A percentile compares a stretch with the other conserved stretches of the same genome.
phyloP scores from a whole-genome alignment of 2,888 invertebrate species.

The Octodonta nipae region DNA sequence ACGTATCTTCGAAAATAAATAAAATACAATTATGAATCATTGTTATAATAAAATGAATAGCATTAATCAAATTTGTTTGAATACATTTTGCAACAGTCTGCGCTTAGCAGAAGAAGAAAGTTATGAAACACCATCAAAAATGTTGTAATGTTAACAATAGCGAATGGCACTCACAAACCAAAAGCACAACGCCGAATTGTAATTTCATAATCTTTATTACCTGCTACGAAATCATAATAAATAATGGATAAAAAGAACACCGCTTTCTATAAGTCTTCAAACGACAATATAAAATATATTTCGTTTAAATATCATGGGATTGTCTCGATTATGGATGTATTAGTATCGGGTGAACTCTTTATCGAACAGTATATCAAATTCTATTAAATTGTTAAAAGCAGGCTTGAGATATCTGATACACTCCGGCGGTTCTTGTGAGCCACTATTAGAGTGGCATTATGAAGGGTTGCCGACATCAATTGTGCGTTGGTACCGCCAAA shows the following conservation, averaged over 20 bases:
- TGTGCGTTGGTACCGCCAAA: too few relatives aligned
- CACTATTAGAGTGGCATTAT: neutral
- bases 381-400: slow-evolving; percentile 20
- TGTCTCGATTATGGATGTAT: slow-evolving; percentile 14
- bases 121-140: too few relatives aligned
- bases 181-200: too few relatives aligned
- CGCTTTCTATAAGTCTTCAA: slow-evolving; percentile 17
- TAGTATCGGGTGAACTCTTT: slow-evolving; percentile 20
- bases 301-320: slow-evolving; percentile 10
- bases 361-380: slow-evolving; percentile 22
- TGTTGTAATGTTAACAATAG: too few relatives aligned
- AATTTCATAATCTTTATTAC: slow-evolving; percentile 6
- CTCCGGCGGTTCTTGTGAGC: slow-evolving; percentile 15
- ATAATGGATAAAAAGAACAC: slow-evolving; percentile 12
- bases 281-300: slow-evolving; percentile 13
- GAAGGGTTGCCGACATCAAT: slow-evolving; percentile 3
- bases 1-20: too few relatives aligned
- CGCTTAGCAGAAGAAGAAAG: too few relatives aligned
- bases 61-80: too few relatives aligned
- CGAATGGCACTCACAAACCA: too few relatives aligned
- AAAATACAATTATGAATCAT: too few relatives aligned
- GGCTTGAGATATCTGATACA: slow-evolving; percentile 19
- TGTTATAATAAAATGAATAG: too few relatives aligned
- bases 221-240: slow-evolving; percentile 8
- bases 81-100: too few relatives aligned